phyloP scores from a whole-genome alignment of 1,140 invertebrate species.

The Macrostomum lignano region DNA sequence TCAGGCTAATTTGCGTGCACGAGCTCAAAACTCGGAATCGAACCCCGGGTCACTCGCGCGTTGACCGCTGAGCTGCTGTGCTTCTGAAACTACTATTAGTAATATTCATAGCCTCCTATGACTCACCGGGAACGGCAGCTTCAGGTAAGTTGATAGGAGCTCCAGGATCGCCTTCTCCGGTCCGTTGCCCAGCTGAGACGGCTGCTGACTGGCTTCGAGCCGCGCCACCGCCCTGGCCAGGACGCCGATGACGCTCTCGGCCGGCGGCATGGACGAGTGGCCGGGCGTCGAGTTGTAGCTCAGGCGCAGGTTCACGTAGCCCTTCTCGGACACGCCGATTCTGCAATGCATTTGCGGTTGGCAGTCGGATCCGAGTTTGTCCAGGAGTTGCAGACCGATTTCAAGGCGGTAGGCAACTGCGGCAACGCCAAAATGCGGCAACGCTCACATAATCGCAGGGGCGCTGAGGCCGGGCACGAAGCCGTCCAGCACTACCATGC shows the following conservation, averaged over 20 bases:
- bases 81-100: too few species aligned
- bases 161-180: slow-evolving; percentile 28
- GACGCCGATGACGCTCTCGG: slow-evolving; percentile 29
- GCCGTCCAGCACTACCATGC: slow-evolving; percentile 24
- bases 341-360: slow-evolving; percentile 12
- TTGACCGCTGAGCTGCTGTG: too few species aligned
- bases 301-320: slow-evolving; percentile 27
- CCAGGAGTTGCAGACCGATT: background rate
- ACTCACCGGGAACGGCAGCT: too few species aligned
- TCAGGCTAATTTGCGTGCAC: too few species aligned
- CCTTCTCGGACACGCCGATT: slow-evolving; percentile 33
- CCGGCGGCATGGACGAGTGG: slow-evolving; percentile 34
- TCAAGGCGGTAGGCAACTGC: background rate
- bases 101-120: too few species aligned
- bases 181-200: slow-evolving; percentile 30
- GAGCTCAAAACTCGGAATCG: too few species aligned
- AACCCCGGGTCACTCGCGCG: too few species aligned
- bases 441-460: slow-evolving; percentile 28
- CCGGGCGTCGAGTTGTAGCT: slow-evolving; percentile 23
- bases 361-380: background rate
- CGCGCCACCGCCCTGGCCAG: slow-evolving; percentile 29
- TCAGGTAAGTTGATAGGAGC: too few species aligned
- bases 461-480: slow-evolving; percentile 23
- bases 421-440: too few species aligned
- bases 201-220: slow-evolving; percentile 27